Evolutionary conservation across 2,888 invertebrate species (phyloP), one percentile per base, ranked within the genome.

Genomic region (Melanophora roralis): DNA sequence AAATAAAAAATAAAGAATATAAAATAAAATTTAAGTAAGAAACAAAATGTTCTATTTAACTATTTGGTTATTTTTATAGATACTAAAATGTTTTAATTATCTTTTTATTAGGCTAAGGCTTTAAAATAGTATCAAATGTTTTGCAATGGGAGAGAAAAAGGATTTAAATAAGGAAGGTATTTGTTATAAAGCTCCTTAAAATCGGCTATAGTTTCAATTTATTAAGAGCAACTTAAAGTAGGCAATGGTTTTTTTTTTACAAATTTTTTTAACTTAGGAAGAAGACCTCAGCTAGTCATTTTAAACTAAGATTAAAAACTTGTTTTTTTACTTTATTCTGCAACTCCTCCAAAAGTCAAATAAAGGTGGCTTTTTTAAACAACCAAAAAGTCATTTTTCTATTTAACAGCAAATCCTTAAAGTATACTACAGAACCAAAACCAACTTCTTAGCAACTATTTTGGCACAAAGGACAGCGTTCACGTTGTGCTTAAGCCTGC

Each of bases 371-470:
- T n/a, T n/a, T n/a, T n/a, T n/a, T n/a, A n/a, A n/a, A n/a, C n/a
- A n/a, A n/a, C n/a, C n/a, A 1, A 27, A 40, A 40, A 57, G 21
- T 57, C 23, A 9, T n/a, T 3, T 9, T 9, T 12, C 38, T 65
- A 49, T 23, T 21, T 14, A 49, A 5, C 11, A 19, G 0, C 1
- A 23, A 8, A 14, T 12, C 53, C 53, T 72, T 23, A 72, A 60
- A 43, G 8, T 53, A 62, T 53, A 27, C 27, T 11, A 11, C 36
- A 65, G 19, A 32, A 43, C 16, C 16, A 23, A 45, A 72, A 62
- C 21, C 23, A 59, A n/a, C 59, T 43, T 43, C 14, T 60, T 60
- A 60, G 59, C 59, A 43, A n/a, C 43, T 60, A 27, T 27, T 21
- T 51, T n/a, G n/a, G 8, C n/a, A 2, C 7, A n/a, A 14, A 9